Evolutionary conservation across 1,140 invertebrate species (phyloP).

Genomic region (Chironomus tepperi): DNA sequence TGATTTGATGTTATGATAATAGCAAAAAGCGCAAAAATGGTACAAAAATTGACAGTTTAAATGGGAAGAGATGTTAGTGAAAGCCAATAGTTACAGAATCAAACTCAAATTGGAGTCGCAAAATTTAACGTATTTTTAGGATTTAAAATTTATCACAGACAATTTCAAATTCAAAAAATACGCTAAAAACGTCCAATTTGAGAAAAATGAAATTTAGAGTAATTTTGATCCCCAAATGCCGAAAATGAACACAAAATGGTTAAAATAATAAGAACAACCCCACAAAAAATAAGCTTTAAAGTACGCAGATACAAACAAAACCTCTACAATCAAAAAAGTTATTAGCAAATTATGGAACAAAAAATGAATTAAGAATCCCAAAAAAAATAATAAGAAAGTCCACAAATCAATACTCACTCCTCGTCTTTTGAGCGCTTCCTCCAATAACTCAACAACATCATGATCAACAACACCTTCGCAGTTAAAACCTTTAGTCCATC

Average conservation of each 20-base stretch:
- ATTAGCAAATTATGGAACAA: not conserved
- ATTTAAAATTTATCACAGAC: no score
- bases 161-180: no score
- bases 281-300: no score
- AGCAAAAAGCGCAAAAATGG: not conserved
- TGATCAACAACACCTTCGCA: slow-evolving; percentile 79
- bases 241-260: no score
- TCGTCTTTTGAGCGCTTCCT: slow-evolving; percentile 72
- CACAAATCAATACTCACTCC: slow-evolving; percentile 45
- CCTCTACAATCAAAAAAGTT: not conserved
- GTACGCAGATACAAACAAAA: not conserved
- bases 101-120: no score
- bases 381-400: slow-evolving; percentile 5
- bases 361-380: slow-evolving; percentile 25
- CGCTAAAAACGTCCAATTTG: no score
- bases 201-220: no score
- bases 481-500: slow-evolving; percentile 96
- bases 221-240: no score
- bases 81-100: not conserved
- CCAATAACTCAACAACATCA: slow-evolving; percentile 79
- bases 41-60: not conserved
- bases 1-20: not conserved
- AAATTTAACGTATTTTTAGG: no score
- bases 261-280: no score
- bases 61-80: not conserved